phyloP scores from a whole-genome alignment of 1,140 invertebrate species.

The Acromyrmex heyeri region DNA sequence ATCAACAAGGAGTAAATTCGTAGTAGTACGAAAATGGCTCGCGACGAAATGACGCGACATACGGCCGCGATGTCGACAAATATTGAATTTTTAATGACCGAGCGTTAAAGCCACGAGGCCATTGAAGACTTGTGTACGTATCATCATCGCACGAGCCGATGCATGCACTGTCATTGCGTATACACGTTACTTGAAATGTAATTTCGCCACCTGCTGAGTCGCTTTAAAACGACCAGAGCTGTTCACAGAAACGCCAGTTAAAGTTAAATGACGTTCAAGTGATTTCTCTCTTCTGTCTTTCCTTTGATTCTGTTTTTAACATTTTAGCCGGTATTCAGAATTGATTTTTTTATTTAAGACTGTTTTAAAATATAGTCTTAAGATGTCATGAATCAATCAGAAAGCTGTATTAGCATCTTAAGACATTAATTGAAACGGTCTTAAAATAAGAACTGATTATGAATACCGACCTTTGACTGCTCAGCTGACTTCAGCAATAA shows the following conservation, averaged over 20 bases:
- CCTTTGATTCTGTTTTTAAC: not conserved
- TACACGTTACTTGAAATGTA: not conserved
- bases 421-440: too few species aligned
- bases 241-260: conserved; percentile 24
- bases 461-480: too few species aligned
- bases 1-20: conserved; percentile 52
- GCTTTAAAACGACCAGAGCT: not conserved
- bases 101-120: conserved; percentile 8
- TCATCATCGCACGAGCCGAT: not conserved
- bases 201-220: not conserved
- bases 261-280: not conserved
- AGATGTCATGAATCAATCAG: too few species aligned
- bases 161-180: not conserved
- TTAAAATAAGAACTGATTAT: too few species aligned
- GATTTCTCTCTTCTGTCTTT: not conserved
- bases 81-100: conserved; percentile 64
- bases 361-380: too few species aligned
- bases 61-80: conserved; percentile 30
- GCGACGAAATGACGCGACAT: not conserved
- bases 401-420: too few species aligned
- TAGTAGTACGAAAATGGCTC: conserved; percentile 40
- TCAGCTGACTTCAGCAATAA: too few species aligned
- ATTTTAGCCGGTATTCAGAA: too few species aligned
- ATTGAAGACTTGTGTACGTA: not conserved
- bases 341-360: too few species aligned